phyloP scores from a whole-genome alignment of 2,113 vertebrate genomes.

The Microcebus ravelobensis region DNA sequence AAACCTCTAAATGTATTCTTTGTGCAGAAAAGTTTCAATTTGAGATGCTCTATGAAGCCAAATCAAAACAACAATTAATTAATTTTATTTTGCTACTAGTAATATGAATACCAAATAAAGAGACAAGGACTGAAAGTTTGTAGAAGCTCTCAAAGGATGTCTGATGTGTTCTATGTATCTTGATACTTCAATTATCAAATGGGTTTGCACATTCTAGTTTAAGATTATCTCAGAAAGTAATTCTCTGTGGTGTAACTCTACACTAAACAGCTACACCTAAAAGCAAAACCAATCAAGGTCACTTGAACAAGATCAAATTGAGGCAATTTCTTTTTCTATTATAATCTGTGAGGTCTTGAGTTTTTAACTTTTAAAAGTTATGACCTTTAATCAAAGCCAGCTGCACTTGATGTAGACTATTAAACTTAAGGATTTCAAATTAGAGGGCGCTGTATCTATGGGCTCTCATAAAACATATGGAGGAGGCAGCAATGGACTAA shows the following conservation, averaged over 20 bases:
- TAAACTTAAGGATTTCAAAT: conserved; percentile 30
- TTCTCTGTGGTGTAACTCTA: conserved; percentile 47
- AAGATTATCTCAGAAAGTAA: conserved; percentile 66
- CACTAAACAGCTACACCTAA: conserved; percentile 29
- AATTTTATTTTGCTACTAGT: background rate
- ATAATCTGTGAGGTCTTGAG: conserved; percentile 77
- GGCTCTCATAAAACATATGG: conserved; percentile 62
- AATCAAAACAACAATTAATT: conserved; percentile 51
- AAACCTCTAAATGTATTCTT: conserved; percentile 63
- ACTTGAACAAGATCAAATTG: conserved; percentile 70
- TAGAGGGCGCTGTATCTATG: background rate
- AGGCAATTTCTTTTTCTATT: conserved; percentile 75
- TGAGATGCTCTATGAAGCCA: conserved; percentile 60
- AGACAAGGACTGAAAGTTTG: conserved; percentile 25
- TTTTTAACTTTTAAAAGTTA: conserved; percentile 82
- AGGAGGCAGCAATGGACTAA: conserved; percentile 75
- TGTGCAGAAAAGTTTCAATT: conserved; percentile 71
- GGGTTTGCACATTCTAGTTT: conserved; percentile 53
- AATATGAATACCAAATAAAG: conserved; percentile 9
- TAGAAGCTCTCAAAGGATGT: background rate
- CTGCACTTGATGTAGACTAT: conserved; percentile 37
- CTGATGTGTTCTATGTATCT: background rate
- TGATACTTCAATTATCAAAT: background rate
- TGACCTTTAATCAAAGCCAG: conserved; percentile 75
- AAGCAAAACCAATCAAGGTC: conserved; percentile 14